Evolutionary conservation across 2,797 vertebrate species (phyloP), one percentile per base, ranked within the genome.

Genomic region (Arremon aurantiirostris): DNA sequence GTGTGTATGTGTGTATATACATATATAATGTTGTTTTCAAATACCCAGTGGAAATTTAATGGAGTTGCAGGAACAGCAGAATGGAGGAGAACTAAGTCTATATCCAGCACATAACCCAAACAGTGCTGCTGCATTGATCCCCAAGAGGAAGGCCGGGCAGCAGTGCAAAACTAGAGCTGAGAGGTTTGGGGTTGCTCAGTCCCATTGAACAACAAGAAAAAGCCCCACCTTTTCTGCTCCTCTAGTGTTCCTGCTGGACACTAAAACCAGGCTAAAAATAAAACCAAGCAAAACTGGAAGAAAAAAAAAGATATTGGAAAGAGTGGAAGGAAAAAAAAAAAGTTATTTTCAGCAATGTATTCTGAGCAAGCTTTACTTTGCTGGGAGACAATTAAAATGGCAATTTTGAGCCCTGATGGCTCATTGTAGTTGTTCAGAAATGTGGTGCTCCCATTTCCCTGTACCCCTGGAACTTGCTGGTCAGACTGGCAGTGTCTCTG

Each of bases 41-140:
- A 95, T 78, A 68, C 49, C 41, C 70, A 66, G 70, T 82, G 66
- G 77, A 86, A 90, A 90, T 82, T 32, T 56, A 93, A 70, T 73
- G 71, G 68, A 93, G 49, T 37, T 89, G 42, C 56, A 86, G 63
- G 39, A 90, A 60, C 32, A 70, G 76, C 57, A 90, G 37, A 59
- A 49, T 26, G 61, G 56, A 83, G 61, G 32, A 92, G 20, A 61
- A 39, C n/a, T 63, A 49, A 68, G 69, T 91, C 76, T 69, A 20
- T 28, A 78, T 76, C 41, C 57, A 69, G 37, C 6, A 3, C 27
- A 32, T 64, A 82, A 75, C 26, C 35, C 47, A 87, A 83, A 68
- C 46, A 37, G 35, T 63, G 73, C 56, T 59, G n/a, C 76, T 69
- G 61, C 60, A 34, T 46, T 8, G 6, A 55, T 91, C 28, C 49